Percentiles rank a stretch among this genome's conserved stretches.
Evolutionary conservation across 2,888 invertebrate genomes (phyloP).

Genomic region (Macrosiphum euphorbiae): DNA sequence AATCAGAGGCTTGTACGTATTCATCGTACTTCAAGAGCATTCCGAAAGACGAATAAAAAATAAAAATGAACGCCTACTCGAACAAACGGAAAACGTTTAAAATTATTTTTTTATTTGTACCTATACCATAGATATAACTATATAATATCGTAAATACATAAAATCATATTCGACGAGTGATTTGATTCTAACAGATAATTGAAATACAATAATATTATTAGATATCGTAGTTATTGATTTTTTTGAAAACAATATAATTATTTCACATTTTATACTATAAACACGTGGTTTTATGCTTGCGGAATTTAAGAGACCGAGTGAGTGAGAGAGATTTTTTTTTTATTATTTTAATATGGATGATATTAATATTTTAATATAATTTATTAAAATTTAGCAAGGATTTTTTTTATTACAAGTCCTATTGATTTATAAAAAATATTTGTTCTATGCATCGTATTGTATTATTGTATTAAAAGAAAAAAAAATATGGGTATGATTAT

Average conservation of each 20-base stretch:
- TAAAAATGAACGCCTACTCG: neutral
- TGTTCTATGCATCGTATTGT: neutral
- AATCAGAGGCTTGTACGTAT: slow-evolving; percentile 7
- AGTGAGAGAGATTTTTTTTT: neutral
- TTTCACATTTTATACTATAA: neutral
- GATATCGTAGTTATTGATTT: neutral
- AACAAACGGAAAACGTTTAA: neutral
- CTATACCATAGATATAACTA: neutral
- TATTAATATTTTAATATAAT: neutral
- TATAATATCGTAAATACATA: neutral
- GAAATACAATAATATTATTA: neutral
- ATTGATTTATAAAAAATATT: neutral
- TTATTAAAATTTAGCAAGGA: neutral
- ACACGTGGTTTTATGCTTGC: neutral
- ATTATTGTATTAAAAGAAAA: neutral
- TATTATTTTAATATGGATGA: neutral
- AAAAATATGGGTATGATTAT: neutral
- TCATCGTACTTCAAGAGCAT: neutral
- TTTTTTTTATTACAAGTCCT: neutral
- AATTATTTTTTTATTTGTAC: neutral
- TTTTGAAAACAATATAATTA: neutral
- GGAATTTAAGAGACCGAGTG: neutral
- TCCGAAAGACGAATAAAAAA: neutral
- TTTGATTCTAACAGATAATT: neutral
- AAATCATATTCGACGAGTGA: neutral